Base-by-base conservation (phyloP, 2,797 vertebrate species). In the Crenichthys baileyi region DNA sequence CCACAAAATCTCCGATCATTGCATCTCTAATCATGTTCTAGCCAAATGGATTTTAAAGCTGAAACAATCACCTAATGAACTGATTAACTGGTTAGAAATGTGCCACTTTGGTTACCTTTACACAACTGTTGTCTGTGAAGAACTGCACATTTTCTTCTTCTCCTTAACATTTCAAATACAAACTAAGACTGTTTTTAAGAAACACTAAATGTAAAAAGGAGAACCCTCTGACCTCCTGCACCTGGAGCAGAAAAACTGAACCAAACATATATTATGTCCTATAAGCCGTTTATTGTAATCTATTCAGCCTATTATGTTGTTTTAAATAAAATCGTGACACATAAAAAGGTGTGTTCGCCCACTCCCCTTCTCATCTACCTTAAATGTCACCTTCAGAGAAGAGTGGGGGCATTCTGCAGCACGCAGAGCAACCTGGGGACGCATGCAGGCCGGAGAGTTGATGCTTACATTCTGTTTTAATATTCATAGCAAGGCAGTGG, bases 311-410 rank as follows among this genome's bases (percentile, higher is more conserved):
- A 20, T 65, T 36, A 18, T 65, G 61, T 11, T 7, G 29, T 65
- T 65, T 65, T 39, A n/a, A 31, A 72, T 51, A 3, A 29, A 53
- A 29, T 36, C 50, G 70, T 51, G 48, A 20, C 16, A 22, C 9
- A 3, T 46, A 26, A n/a, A 29, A 26, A 41, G 24, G 73, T 48
- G 29, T 46, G 58, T 41, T 53, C 11, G 5, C 79, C 31, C 72
- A 41, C 67, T 67, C 18, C 61, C 18, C 61, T 44, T 24, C 65
- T 44, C 20, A 16, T 78, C 73, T 76, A 74, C 75, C 68, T 85
- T 76, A 82, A 85, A 88, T 83, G 87, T 91, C 89, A 90, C 88
- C 90, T 91, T 90, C 83, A 89, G 60, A 74, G 72, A 44, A 61
- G 13, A 29, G 78, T 9, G 1, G 79, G 55, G 39, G 73, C 4